Percentiles rank a stretch among this genome's conserved stretches.
These are phyloP conservation scores for Columbina picui DNA, from an alignment of 2,113 vertebrate genomes.

Conservation along the genomic window DNA sequence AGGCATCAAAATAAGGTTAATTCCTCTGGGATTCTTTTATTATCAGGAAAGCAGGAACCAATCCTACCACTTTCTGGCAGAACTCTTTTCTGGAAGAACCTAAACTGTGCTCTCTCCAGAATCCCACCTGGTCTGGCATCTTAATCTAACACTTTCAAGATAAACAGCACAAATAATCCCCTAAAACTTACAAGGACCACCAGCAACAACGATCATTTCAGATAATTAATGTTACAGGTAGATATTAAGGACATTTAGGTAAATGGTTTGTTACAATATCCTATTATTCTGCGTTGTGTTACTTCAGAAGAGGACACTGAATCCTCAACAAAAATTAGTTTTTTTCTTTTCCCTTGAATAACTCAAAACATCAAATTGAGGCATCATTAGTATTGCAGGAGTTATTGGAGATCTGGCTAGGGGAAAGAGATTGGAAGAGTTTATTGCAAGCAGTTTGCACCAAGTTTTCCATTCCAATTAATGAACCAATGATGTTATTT, in stretches of 20 bases:
- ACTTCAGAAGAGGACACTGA: not conserved
- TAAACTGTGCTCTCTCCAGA: not conserved
- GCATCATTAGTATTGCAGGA: not conserved
- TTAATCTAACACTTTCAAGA: not conserved
- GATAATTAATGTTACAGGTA: not conserved
- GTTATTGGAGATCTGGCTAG: not conserved
- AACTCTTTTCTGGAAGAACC: not conserved
- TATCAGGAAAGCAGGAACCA: not conserved
- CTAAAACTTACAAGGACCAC: not conserved
- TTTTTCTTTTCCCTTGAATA: accelerated
- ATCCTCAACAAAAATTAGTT: not conserved
- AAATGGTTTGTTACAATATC: not conserved
- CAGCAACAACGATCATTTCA: not conserved
- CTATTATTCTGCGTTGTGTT: not conserved
- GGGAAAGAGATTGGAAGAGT: not conserved
- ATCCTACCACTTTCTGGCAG: not conserved
- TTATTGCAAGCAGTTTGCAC: not conserved
- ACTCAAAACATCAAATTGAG: not conserved
- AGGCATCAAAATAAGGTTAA: not conserved
- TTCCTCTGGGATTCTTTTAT: not conserved
- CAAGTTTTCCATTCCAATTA: not conserved
- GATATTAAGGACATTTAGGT: not conserved
- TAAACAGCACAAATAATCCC: not conserved
- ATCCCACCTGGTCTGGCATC: not conserved
- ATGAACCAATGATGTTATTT: not conserved